Evolutionary conservation across 2,888 invertebrate species (phyloP), one percentile per base, ranked within the genome.

Genomic region (Hirtodrosophila duncani): DNA sequence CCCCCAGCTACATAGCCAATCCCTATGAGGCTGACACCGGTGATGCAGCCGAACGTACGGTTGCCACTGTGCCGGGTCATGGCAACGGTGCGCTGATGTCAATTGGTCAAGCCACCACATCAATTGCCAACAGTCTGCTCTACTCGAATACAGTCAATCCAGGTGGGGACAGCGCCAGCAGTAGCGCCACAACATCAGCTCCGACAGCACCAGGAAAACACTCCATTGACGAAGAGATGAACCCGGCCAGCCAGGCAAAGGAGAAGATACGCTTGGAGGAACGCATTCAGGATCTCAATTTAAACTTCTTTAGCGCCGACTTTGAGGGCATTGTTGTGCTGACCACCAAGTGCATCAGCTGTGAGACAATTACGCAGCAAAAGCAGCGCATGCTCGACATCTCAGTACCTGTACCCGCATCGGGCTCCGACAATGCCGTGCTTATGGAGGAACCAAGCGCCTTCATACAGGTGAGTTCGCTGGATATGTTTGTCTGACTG

Each of bases 341-440:
- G 43, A 91, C 94, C 49, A 97, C 96, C 7, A 93, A 92, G 84
- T 97, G 97, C 83, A 88, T 95, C 46, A 96, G 96, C 84, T 97
- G 97, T 85, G 97, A 97, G 87, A 91, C 92, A 45, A 92, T 94
- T 38, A 94, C 94, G 8, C 94, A 96, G 85, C 90, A 94, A 60
- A 93, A 94, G 71, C 96, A 97, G 86, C 93, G 93, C 2, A 96
- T 97, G 86, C 93, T 94, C 83, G 95, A 95, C 86, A 93, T 96
- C 78, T 93, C 94, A 72, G 94, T 95, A 77, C 94, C 94, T 7
- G 85, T 85, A 46, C 94, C 94, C 1, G 93, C 94, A 51, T 90
- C 90, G 2, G 90, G 90, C 18, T 89, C 90, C 26, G 89, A 89
- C 27, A 85, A 85, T 62, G 63, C 79, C 51, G 69, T 86, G 79